A percentile compares a stretch with the other conserved stretches of the same genome.
These are phyloP conservation scores for Microctenopoma stevenorrisi DNA, from an alignment of 2,797 vertebrate species.

Conservation along the genomic window DNA sequence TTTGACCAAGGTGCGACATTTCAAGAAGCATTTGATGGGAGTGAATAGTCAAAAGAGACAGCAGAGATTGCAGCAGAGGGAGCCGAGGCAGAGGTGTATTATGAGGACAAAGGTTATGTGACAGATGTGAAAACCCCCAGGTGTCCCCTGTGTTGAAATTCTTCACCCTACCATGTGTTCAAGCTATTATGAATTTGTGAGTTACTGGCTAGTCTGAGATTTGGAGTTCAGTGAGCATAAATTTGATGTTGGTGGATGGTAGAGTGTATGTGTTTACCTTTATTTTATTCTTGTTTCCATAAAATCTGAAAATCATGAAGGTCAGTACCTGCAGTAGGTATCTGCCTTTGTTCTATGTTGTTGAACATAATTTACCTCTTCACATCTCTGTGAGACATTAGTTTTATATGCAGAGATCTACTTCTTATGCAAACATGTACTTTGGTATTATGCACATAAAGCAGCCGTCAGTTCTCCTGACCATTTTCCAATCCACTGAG, in stretches of 20 bases:
- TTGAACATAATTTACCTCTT: constrained; percentile 33
- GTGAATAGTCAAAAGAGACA: constrained; percentile 47
- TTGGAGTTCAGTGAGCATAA: constrained; percentile 8
- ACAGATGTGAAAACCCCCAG: constrained; percentile 51
- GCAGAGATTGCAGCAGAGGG: constrained; percentile 31
- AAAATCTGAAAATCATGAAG: constrained; percentile 29
- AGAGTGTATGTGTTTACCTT: constrained; percentile 7
- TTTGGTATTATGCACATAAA: constrained; percentile 55
- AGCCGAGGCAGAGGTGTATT: constrained; percentile 49
- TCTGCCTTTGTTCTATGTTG: neutral
- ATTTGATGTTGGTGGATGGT: neutral
- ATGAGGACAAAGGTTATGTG: constrained; percentile 55
- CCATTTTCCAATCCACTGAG: constrained; percentile 73
- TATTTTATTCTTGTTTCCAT: constrained; percentile 27
- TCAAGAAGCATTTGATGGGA: constrained; percentile 49
- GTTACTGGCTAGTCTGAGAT: constrained; percentile 33
- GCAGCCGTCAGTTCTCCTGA: constrained; percentile 26
- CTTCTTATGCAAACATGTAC: constrained; percentile 50
- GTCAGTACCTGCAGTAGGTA: constrained; percentile 20
- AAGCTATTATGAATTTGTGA: constrained; percentile 42
- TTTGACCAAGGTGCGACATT: constrained; percentile 58
- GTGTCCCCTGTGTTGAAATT: constrained; percentile 54
- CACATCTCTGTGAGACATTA: constrained; percentile 34
- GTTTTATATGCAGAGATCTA: constrained; percentile 45
- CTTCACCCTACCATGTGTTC: constrained; percentile 52